phyloP scores from a whole-genome alignment of 2,113 vertebrate species.

The Gymnogyps californianus region DNA sequence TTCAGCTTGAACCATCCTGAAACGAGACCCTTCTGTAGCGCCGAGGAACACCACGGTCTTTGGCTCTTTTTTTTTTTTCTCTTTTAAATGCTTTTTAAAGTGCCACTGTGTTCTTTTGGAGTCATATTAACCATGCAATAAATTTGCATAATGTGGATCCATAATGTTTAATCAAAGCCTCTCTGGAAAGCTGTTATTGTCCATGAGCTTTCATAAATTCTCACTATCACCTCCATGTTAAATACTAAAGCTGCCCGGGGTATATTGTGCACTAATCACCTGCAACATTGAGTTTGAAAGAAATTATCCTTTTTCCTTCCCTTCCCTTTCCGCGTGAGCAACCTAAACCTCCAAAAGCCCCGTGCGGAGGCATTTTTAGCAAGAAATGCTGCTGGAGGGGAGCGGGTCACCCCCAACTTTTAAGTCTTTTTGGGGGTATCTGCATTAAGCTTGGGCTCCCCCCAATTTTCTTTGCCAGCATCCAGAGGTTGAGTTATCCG shows the following conservation, averaged over 20 bases:
- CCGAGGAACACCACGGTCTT: background rate
- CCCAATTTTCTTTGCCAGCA: background rate
- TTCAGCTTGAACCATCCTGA: background rate
- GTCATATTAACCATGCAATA: slow-evolving; percentile 49
- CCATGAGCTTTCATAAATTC: slow-evolving; percentile 30
- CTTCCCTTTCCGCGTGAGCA: fast-evolving
- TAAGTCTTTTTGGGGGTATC: background rate
- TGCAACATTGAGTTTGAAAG: background rate
- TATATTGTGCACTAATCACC: slow-evolving; percentile 2
- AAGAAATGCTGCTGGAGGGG: background rate
- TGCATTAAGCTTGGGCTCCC: background rate
- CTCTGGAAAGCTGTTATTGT: slow-evolving; percentile 46
- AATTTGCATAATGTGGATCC: slow-evolving; percentile 53
- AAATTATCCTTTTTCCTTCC: background rate
- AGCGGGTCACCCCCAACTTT: fast-evolving
- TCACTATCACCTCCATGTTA: slow-evolving; percentile 3
- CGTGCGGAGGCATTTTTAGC: background rate
- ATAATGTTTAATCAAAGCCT: slow-evolving; percentile 43
- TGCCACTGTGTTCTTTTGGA: slow-evolving; percentile 28
- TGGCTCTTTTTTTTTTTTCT: background rate
- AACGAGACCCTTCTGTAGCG: background rate
- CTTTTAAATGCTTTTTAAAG: slow-evolving; percentile 60
- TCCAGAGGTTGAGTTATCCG: background rate
- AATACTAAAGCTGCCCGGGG: slow-evolving; percentile 31
- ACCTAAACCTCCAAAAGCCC: background rate